These are phyloP conservation scores for Agriopis aurantiaria DNA, from an alignment of 2,888 invertebrate species.

Conservation along the genomic window DNA sequence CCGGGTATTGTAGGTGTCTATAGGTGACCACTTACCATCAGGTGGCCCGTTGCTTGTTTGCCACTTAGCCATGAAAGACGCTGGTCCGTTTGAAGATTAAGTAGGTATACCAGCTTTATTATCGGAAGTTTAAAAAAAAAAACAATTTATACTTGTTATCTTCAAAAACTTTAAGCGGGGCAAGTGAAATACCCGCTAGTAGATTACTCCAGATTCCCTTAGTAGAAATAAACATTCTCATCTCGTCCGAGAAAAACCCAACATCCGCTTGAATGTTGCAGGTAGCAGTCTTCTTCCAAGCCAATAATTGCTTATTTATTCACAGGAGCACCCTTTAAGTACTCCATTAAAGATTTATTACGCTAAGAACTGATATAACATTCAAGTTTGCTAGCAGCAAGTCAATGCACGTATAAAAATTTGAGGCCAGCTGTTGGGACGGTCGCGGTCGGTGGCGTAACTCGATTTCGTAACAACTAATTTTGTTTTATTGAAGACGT, in stretches of 20 bases:
- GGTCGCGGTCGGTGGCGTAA: constrained; percentile 54
- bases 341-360: constrained; percentile 43
- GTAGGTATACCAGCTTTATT: too few species aligned
- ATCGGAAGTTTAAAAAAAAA: too few species aligned
- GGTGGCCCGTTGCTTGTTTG: too few species aligned
- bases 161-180: too few species aligned
- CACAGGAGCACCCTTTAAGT: constrained; percentile 36
- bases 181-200: too few species aligned
- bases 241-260: constrained; percentile 28
- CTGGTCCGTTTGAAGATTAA: too few species aligned
- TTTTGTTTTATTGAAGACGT: constrained; percentile 62
- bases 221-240: constrained; percentile 14
- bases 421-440: constrained; percentile 57
- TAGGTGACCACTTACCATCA: too few species aligned
- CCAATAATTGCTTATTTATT: constrained; percentile 37
- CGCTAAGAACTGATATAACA: constrained; percentile 38
- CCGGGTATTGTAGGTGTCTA: too few species aligned
- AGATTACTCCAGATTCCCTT: neutral
- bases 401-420: constrained; percentile 59
- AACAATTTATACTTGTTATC: too few species aligned
- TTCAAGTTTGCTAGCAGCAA: constrained; percentile 47
- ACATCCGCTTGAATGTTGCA: constrained; percentile 27
- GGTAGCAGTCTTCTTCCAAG: constrained; percentile 27
- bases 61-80: too few species aligned
- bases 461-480: constrained; percentile 63